A percentile compares a stretch with the other conserved stretches of the same genome.
Conservation (phyloP, 2,113 vertebrate genomes). For the Hystrix brachyura region DNA sequence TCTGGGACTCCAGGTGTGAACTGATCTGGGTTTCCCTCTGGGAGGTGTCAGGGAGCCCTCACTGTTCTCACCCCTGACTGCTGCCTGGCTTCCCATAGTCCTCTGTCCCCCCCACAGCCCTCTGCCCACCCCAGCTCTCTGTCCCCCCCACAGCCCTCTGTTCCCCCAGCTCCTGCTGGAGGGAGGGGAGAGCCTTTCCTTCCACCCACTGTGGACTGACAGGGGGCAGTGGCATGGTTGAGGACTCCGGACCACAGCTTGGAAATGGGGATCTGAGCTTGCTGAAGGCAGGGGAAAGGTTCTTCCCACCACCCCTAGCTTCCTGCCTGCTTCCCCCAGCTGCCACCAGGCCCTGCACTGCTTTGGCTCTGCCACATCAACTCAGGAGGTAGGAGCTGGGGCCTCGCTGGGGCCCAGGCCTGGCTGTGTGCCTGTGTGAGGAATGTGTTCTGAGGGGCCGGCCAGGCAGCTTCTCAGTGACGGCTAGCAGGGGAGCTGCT, state of each 20-base stretch:
- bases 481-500: neutral
- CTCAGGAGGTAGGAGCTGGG: neutral
- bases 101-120: neutral
- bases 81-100: neutral
- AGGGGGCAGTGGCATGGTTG: neutral
- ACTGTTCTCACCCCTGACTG: neutral
- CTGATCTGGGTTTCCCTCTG: neutral
- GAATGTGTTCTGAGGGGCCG: neutral
- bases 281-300: conserved; percentile 65
- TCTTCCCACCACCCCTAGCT: conserved; percentile 81
- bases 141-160: neutral
- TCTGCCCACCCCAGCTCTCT: neutral
- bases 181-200: neutral
- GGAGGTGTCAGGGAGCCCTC: neutral
- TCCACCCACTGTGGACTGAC: neutral
- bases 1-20: neutral
- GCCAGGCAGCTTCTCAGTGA: neutral
- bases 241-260: conserved; percentile 56
- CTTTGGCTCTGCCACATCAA: conserved; percentile 28
- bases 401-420: neutral
- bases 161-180: neutral
- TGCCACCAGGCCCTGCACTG: conserved; percentile 62
- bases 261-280: conserved; percentile 35
- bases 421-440: conserved; percentile 19
- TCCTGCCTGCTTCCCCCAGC: conserved; percentile 72